Evolutionary conservation across 2,113 vertebrate genomes (phyloP).

Genomic region (Taxidea taxus): DNA sequence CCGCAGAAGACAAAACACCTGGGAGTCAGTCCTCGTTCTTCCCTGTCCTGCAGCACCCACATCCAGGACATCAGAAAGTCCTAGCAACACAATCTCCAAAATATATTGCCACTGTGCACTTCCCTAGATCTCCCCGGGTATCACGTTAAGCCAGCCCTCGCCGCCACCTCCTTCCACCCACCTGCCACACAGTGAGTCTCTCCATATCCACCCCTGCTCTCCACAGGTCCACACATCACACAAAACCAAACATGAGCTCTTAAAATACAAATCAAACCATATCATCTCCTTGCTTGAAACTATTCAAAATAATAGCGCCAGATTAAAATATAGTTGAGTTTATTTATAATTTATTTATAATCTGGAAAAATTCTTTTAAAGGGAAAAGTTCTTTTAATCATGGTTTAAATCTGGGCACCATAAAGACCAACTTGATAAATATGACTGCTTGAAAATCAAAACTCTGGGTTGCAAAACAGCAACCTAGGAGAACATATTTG

Average conservation of each 20-base stretch:
- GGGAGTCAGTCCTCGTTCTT: neutral
- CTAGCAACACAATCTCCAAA: neutral
- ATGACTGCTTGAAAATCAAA: neutral
- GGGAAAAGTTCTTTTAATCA: neutral
- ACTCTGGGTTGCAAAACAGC: neutral
- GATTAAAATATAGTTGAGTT: neutral
- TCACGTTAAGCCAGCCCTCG: neutral
- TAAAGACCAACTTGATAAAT: neutral
- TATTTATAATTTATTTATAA: neutral
- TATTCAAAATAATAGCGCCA: neutral
- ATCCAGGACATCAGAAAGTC: neutral
- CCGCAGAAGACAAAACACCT: neutral
- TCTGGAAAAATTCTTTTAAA: no score
- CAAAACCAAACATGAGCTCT: neutral
- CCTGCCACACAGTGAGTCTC: neutral
- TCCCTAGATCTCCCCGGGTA: neutral
- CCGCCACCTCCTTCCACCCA: neutral
- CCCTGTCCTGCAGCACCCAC: neutral
- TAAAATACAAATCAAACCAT: neutral
- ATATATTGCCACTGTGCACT: neutral
- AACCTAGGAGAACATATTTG: neutral
- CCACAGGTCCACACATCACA: neutral
- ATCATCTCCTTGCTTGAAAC: neutral
- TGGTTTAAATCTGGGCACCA: neutral
- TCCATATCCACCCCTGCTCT: neutral